phyloP scores from a whole-genome alignment of 2,888 invertebrate genomes.

The Copidosoma aretas region DNA sequence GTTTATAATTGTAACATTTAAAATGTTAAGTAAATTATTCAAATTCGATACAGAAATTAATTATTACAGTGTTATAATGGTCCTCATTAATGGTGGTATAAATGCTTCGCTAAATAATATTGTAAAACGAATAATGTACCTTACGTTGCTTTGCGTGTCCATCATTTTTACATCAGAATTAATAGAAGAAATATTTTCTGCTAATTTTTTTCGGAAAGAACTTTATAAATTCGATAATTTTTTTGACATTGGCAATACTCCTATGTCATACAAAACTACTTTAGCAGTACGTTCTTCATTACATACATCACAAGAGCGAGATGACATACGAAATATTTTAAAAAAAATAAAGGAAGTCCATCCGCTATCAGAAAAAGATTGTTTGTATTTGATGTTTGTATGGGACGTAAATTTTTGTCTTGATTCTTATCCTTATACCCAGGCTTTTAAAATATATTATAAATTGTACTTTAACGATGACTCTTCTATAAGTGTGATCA shows the following conservation, averaged over 20 bases:
- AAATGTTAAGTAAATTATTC: neutral
- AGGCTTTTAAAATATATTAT: neutral
- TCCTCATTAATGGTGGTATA: neutral
- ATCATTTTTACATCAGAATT: neutral
- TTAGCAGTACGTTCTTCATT: neutral
- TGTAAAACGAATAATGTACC: neutral
- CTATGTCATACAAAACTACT: neutral
- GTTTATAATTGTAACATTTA: neutral
- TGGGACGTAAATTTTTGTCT: neutral
- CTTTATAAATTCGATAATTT: neutral
- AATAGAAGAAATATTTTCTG: neutral
- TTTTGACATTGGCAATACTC: neutral
- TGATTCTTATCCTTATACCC: neutral
- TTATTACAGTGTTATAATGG: neutral
- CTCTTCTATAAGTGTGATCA: neutral
- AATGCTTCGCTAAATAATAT: neutral
- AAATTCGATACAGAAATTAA: neutral
- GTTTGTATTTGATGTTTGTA: neutral
- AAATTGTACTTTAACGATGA: neutral
- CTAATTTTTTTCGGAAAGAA: neutral
- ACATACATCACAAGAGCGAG: neutral
- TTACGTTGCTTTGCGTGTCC: neutral
- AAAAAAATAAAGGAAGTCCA: neutral
- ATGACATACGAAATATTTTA: neutral
- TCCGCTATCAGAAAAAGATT: neutral